Evolutionary conservation across 2,797 vertebrate species (phyloP).

Genomic region (Pempheris klunzingeri): DNA sequence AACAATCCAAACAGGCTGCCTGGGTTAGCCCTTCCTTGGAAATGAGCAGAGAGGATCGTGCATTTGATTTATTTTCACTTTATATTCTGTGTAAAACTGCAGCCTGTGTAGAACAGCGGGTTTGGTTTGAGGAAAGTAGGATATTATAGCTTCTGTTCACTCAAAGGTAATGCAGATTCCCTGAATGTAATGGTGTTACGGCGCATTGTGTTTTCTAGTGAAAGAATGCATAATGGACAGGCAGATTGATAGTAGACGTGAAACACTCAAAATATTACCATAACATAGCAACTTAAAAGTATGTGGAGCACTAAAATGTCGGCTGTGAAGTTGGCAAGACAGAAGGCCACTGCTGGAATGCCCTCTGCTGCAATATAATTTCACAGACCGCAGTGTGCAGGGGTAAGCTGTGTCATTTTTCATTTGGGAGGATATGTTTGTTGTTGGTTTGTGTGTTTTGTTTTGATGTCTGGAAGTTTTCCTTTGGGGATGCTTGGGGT

Average conservation of each 20-base stretch:
- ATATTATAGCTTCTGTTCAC: conserved; percentile 22
- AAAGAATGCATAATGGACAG: conserved; percentile 17
- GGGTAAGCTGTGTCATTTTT: conserved; percentile 60
- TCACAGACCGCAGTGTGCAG: conserved; percentile 49
- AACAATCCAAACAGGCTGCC: conserved; percentile 32
- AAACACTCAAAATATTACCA: conserved; percentile 27
- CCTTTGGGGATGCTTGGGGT: conserved; percentile 60
- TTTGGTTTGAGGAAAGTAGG: conserved; percentile 3
- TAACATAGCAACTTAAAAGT: conserved; percentile 13
- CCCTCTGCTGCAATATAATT: conserved; percentile 51
- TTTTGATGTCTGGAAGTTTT: conserved; percentile 66
- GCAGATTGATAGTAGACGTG: conserved; percentile 20
- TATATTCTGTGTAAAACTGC: conserved; percentile 4
- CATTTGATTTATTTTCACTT: conserved; percentile 27
- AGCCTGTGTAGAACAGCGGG: conserved; percentile 4
- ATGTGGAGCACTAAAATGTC: conserved; percentile 16
- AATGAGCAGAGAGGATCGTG: conserved; percentile 1
- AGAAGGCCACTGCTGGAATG: conserved; percentile 42
- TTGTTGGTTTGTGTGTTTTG: conserved; percentile 59
- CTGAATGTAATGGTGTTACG: conserved; percentile 33
- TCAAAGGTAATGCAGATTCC: conserved; percentile 43
- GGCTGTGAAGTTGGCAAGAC: conserved; percentile 33
- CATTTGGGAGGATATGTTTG: conserved; percentile 68
- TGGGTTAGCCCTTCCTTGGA: conserved; percentile 14
- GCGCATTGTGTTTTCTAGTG: conserved; percentile 35